These are phyloP conservation scores for Thelaira solivaga DNA, from an alignment of 2,888 invertebrate species.

Conservation along the genomic window DNA sequence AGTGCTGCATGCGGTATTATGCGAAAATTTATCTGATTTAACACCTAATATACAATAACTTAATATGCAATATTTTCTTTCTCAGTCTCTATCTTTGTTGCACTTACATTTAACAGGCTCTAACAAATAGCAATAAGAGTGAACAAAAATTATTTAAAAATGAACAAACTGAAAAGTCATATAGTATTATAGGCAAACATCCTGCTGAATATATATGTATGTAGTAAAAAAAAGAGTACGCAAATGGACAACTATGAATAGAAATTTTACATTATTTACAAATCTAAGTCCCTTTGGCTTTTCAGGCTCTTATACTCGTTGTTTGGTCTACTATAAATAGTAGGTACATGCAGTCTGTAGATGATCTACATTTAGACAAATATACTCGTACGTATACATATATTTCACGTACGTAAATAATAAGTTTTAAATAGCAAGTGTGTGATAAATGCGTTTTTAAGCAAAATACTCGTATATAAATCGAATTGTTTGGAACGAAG, in stretches of 20 bases:
- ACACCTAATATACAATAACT: slow-evolving; percentile 79
- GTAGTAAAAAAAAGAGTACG: slow-evolving; percentile 14
- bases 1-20: slow-evolving; percentile 78
- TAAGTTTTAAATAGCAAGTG: slow-evolving; percentile 51
- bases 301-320: background rate
- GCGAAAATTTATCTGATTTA: slow-evolving; percentile 79
- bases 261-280: slow-evolving; percentile 45
- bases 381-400: too few species aligned
- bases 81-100: slow-evolving; percentile 26
- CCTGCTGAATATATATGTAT: too few species aligned
- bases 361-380: slow-evolving; percentile 10
- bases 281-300: background rate
- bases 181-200: slow-evolving; percentile 20
- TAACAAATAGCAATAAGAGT: background rate
- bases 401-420: slow-evolving; percentile 7
- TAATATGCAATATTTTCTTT: slow-evolving; percentile 73
- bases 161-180: slow-evolving; percentile 40
- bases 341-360: background rate
- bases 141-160: slow-evolving; percentile 27
- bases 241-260: slow-evolving; percentile 53
- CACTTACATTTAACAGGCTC: slow-evolving; percentile 14
- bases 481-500: slow-evolving; percentile 30
- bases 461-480: slow-evolving; percentile 51
- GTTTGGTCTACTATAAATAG: slow-evolving; percentile 1
- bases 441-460: slow-evolving; percentile 60